Evolutionary conservation across 2,797 vertebrate species (phyloP).

Genomic region (Coranthus polyacanthus): DNA sequence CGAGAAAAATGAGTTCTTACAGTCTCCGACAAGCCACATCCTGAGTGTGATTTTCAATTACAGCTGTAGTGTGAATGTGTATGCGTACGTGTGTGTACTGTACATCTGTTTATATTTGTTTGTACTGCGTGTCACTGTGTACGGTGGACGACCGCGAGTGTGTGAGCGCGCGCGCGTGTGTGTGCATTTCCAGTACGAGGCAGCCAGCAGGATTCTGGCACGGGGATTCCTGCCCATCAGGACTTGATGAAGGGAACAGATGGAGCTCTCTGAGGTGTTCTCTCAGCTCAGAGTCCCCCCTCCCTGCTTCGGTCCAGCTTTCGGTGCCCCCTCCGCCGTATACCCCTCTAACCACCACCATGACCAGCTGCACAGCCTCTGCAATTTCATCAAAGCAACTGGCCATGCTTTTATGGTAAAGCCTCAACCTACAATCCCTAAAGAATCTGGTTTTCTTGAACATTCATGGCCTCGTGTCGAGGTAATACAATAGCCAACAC

Average conservation of each 20-base stretch:
- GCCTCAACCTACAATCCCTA: constrained; percentile 36
- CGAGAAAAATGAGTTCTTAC: constrained; percentile 48
- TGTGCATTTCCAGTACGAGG: constrained; percentile 40
- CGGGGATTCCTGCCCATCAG: constrained; percentile 67
- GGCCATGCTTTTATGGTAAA: constrained; percentile 58
- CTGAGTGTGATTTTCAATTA: constrained; percentile 54
- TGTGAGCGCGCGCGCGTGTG: constrained; percentile 22
- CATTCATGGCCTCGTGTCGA: constrained; percentile 37
- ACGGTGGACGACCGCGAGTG: neutral
- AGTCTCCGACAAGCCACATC: constrained; percentile 37
- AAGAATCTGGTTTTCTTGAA: constrained; percentile 39
- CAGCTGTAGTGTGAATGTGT: constrained; percentile 21
- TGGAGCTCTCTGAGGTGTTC: constrained; percentile 78
- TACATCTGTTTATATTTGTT: constrained; percentile 35
- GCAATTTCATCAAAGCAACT: constrained; percentile 77
- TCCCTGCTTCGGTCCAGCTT: constrained; percentile 21
- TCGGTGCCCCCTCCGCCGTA: neutral
- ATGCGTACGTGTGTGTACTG: constrained; percentile 16
- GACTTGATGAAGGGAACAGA: constrained; percentile 78
- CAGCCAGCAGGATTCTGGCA: constrained; percentile 76
- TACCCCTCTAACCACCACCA: constrained; percentile 37
- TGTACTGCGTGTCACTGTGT: constrained; percentile 16
- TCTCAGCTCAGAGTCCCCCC: constrained; percentile 50
- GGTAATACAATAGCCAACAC: constrained; percentile 45
- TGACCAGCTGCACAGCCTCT: constrained; percentile 68